These are phyloP conservation scores for Hipparchia sbordonii DNA, from an alignment of 2,888 invertebrate genomes.

Conservation along the genomic window DNA sequence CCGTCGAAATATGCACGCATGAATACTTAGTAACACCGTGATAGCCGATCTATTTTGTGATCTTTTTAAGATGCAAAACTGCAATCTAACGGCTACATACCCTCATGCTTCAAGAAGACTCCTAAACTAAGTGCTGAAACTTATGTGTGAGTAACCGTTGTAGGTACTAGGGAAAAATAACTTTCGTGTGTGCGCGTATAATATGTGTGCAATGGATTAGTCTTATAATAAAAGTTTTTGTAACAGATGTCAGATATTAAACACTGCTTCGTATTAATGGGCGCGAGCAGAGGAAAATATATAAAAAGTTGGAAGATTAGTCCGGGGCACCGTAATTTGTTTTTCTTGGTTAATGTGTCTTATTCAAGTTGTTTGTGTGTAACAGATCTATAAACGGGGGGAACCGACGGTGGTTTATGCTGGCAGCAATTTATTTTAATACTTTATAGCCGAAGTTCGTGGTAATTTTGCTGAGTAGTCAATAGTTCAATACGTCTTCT, in stretches of 20 bases:
- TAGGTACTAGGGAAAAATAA: slow-evolving; percentile 51
- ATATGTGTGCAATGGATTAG: slow-evolving; percentile 79
- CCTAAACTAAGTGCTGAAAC: slow-evolving; percentile 73
- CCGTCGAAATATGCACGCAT: too few species aligned
- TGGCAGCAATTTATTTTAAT: slow-evolving; percentile 22
- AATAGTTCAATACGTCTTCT: slow-evolving; percentile 9
- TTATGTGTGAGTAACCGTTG: slow-evolving; percentile 60
- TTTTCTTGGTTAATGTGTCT: slow-evolving; percentile 42
- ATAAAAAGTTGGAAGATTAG: slow-evolving; percentile 80
- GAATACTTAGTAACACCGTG: too few species aligned
- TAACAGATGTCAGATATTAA: slow-evolving; percentile 83
- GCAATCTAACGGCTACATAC: slow-evolving; percentile 54
- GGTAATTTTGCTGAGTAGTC: neutral
- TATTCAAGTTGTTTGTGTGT: slow-evolving; percentile 35
- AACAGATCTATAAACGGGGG: slow-evolving; percentile 19
- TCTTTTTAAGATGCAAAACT: slow-evolving; percentile 12
- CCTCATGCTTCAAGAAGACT: slow-evolving; percentile 56
- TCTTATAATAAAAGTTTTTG: slow-evolving; percentile 83
- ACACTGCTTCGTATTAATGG: slow-evolving; percentile 80
- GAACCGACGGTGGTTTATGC: slow-evolving; percentile 19
- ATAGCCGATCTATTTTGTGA: neutral
- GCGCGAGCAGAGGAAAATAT: slow-evolving; percentile 73
- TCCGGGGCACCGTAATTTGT: slow-evolving; percentile 58
- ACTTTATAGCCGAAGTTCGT: slow-evolving; percentile 14
- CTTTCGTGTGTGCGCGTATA: slow-evolving; percentile 49